Base-by-base conservation (phyloP, 2,888 invertebrate genomes). In the Acanthosepion esculentum region DNA sequence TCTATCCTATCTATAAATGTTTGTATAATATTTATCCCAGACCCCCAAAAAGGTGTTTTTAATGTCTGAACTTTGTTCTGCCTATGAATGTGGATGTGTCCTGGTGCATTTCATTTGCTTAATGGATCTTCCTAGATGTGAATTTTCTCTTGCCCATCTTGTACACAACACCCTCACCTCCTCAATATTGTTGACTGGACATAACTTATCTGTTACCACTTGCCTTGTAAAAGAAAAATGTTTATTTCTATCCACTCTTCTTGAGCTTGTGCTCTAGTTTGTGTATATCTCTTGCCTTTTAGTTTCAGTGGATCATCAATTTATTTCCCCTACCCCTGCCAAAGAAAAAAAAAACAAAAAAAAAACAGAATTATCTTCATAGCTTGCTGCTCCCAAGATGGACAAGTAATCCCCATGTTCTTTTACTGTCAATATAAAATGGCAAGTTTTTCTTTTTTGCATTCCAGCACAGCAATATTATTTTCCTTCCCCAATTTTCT, bases 401-500 rank as follows among this genome's bases (percentile, higher is more conserved):
- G 12, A n/a, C 78, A 78, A n/a, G 78, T 78, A 8, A 78, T n/a
- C 78, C 29, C 29, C 8, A 78, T 26, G 8, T 29, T 78, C 1
- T 33, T 78, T 78, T n/a, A 78, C n/a, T 78, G 33, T 78, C 78
- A n/a, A 78, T 18, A 78, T 78, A 78, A 78, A 78, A 29, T 78
- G 78, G 78, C 78, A 78, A 78, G n/a, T n/a, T 78, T 78, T n/a
- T 15, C 12, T 78, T 78, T n/a, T 12, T 33, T 78, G 78, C 33
- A 78, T 78, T 78, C 78, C 78, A 78, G 78, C 78, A 78, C 78
- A 78, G 78, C 78, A 78, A 78, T 78, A 78, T 78, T 78, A 8
- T 78, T 78, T 78, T 78, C 7, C n/a, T 78, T 29, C 78, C 78
- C n/a, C 78, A n/a, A n/a, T 78, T n/a, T 78, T n/a, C 78, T 78